Percentiles rank a stretch among this genome's conserved stretches.
phyloP scores from a whole-genome alignment of 1,140 invertebrate genomes.

The Drosophila willistoni region DNA sequence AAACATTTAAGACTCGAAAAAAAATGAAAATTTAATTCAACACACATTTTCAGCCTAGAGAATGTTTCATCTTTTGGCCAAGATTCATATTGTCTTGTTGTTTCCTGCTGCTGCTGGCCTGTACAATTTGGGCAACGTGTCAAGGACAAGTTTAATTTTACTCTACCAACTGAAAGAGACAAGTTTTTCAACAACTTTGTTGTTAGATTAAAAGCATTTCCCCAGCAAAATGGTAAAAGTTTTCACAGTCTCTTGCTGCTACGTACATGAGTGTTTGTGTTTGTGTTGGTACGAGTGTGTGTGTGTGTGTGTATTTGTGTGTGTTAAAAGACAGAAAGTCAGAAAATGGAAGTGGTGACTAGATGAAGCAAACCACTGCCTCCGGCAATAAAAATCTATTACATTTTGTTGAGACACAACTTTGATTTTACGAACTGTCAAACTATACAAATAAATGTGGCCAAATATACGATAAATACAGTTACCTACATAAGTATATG shows the following conservation, averaged over 20 bases:
- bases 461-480: conserved; percentile 13
- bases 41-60: neutral
- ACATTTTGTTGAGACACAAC: conserved; percentile 64
- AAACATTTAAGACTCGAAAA: conserved; percentile 19
- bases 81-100: neutral
- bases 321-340: conserved; percentile 57
- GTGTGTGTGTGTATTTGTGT: conserved; percentile 21
- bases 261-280: conserved; percentile 1
- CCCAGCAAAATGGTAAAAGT: conserved; percentile 50
- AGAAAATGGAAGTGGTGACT: conserved; percentile 55
- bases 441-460: conserved; percentile 44
- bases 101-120: neutral
- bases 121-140: conserved; percentile 42
- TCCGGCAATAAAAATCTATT: conserved; percentile 72
- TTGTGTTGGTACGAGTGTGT: neutral
- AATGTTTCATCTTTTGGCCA: conserved; percentile 4
- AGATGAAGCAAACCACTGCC: conserved; percentile 47
- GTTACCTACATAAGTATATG: conserved; percentile 28
- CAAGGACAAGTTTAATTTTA: conserved; percentile 71
- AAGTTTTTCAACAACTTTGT: conserved; percentile 63
- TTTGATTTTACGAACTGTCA: conserved; percentile 76
- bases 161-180: conserved; percentile 36
- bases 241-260: conserved; percentile 20
- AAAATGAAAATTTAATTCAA: conserved; percentile 5
- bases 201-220: conserved; percentile 75